Evolutionary conservation across 2,113 vertebrate species (phyloP).

Genomic region (Muntiacus muntjak): DNA sequence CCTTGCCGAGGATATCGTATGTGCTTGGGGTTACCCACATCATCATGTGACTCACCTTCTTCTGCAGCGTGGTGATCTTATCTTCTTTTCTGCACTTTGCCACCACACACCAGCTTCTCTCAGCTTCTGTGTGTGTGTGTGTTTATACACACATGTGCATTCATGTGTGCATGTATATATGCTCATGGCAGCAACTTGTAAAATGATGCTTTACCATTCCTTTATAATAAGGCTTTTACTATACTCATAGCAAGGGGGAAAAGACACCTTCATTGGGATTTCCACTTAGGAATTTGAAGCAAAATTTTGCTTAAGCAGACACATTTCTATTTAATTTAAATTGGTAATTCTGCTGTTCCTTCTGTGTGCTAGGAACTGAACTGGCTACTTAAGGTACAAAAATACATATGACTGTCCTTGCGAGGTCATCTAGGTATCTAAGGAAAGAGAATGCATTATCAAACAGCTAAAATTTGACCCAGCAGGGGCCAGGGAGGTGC

Average conservation of each 20-base stretch:
- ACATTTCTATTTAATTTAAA: not conserved
- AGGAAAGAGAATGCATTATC: not conserved
- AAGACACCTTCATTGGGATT: not conserved
- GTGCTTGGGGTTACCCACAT: conserved; percentile 61
- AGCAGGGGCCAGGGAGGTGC: not conserved
- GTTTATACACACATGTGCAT: not conserved
- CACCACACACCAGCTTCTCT: conserved; percentile 14
- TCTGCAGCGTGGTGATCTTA: conserved; percentile 53
- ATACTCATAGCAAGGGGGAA: too few species aligned
- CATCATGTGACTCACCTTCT: conserved; percentile 18
- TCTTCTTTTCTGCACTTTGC: not conserved
- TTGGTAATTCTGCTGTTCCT: not conserved
- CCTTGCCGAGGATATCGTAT: conserved; percentile 30
- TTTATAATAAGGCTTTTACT: not conserved
- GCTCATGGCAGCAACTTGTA: not conserved
- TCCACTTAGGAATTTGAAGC: not conserved
- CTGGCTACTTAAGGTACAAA: not conserved
- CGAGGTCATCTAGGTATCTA: not conserved
- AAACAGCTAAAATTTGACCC: not conserved
- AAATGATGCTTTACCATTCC: not conserved
- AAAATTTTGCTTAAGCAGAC: not conserved
- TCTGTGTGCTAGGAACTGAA: not conserved
- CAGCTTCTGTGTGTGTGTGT: not conserved
- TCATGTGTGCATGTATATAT: not conserved
- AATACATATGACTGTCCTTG: not conserved